Base-by-base conservation (phyloP, 2,888 invertebrate species). In the Pocota personata region DNA sequence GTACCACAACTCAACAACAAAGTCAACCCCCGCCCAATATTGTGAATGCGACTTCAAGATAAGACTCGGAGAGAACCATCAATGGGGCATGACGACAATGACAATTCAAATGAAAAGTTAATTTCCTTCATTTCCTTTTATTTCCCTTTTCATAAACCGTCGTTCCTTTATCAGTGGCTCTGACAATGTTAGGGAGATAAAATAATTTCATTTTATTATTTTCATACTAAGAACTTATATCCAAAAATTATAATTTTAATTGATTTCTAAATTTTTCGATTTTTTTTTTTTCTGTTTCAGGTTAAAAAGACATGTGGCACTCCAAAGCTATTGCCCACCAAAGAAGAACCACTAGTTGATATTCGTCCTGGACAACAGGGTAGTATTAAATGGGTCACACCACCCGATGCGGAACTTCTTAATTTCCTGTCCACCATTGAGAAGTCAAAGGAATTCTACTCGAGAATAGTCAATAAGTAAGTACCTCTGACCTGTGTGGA, bases 381-480 rank as follows among this genome's bases (percentile, higher is more conserved):
- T 64, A 93, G 93, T 1, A 94, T 94, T 0, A 93, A 95, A 43
- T 93, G 95, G 88, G 93, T 94, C 0, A 94, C 95, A 0, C 94
- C 95, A 0, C 95, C 95, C 5, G 95, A 95, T 88, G 94, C 94
- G 0, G 94, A 95, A 88, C 93, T 95, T 60, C 90, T 94, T 27
- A 94, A 94, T 88, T 95, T 95, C 90, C 93, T 95, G 8, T 94
- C 95, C 6, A 94, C 94, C 12, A 94, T 95, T 66, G 94, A 95
- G 21, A 94, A 94, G 89, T 97, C 96, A 79, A 96, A 96, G 92
- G 96, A 96, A 89, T 96, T 98, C 91, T 98, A 97, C 93, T 95
- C 95, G 35, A 95, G 95, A 88, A 94, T 98, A 46, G 96, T 97
- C 3, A 96, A 97, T 92, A 94, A 95, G 89, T 92, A 88, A 92